phyloP scores from a whole-genome alignment of 2,888 invertebrate genomes.

The Pyrochroa serraticornis region DNA sequence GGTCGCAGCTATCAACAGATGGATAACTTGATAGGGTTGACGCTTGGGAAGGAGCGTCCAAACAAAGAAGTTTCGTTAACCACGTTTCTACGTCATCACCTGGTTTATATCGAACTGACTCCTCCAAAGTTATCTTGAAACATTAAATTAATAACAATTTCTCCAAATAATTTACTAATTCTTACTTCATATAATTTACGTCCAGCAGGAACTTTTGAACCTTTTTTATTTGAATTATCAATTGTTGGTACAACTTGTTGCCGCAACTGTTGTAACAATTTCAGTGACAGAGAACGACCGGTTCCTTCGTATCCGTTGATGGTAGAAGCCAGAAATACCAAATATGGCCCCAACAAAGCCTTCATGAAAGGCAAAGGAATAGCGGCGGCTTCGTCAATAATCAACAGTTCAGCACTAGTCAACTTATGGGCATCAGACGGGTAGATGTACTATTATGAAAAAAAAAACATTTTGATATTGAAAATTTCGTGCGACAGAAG shows the following conservation, averaged over 20 bases:
- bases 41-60: constrained; percentile 78
- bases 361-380: constrained; percentile 94
- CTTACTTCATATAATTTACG: constrained; percentile 63
- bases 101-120: constrained; percentile 91
- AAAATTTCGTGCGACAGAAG: no score
- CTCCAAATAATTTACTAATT: background rate
- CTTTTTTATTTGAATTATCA: constrained; percentile 50
- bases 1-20: constrained; percentile 84
- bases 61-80: constrained; percentile 88
- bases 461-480: no score
- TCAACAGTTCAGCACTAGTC: constrained; percentile 90
- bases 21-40: constrained; percentile 81
- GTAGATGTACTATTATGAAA: constrained; percentile 78
- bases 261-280: constrained; percentile 87
- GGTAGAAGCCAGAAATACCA: constrained; percentile 94
- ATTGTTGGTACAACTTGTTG: constrained; percentile 64
- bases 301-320: constrained; percentile 99
- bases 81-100: constrained; percentile 89
- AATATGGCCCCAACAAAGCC: constrained; percentile 85
- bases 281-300: constrained; percentile 92
- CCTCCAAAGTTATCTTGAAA: constrained; percentile 66
- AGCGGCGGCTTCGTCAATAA: constrained; percentile 99
- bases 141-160: no score
- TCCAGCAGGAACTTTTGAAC: constrained; percentile 58
- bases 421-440: constrained; percentile 88